phyloP scores from a whole-genome alignment of 92 coral and sea anemone species.

The Galaxea fascicularis region DNA sequence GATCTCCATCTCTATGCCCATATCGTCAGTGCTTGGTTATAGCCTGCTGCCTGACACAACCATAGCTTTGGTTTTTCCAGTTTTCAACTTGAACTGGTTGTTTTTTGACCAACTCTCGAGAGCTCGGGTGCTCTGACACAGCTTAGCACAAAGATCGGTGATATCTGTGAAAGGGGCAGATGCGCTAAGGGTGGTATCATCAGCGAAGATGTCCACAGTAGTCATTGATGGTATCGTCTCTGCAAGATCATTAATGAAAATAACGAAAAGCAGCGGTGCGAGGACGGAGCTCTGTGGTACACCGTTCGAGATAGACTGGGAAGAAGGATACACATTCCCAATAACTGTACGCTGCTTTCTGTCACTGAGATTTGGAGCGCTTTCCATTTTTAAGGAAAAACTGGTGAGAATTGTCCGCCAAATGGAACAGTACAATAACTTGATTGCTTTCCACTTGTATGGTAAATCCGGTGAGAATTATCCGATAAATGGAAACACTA shows the following conservation, averaged over 20 bases:
- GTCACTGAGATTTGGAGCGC: not conserved
- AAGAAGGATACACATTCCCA: not conserved
- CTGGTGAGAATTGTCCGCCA: too few species aligned
- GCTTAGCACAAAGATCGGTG: not conserved
- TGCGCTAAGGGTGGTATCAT: conserved; percentile 14
- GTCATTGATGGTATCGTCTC: conserved; percentile 11
- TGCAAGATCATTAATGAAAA: conserved; percentile 8
- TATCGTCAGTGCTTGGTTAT: not conserved
- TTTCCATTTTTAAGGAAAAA: too few species aligned
- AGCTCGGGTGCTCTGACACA: conserved; percentile 10
- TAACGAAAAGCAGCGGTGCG: conserved; percentile 4
- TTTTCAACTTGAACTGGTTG: conserved; percentile 20
- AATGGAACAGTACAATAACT: too few species aligned
- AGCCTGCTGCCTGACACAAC: conserved; percentile 3
- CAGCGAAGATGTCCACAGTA: conserved; percentile 30
- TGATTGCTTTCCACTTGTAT: too few species aligned
- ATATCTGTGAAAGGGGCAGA: conserved; percentile 2
- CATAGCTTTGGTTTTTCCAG: conserved; percentile 4
- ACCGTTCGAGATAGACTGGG: conserved; percentile 14
- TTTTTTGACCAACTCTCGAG: conserved; percentile 1
- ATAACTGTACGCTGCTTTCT: not conserved
- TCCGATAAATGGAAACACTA: too few species aligned
- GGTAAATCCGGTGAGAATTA: too few species aligned
- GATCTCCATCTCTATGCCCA: not conserved
- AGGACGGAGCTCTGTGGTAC: conserved; percentile 14